A percentile compares a stretch with the other conserved stretches of the same genome.
These are phyloP conservation scores for Pseudochaenichthys georgianus DNA, from an alignment of 2,797 vertebrate genomes.

Conservation along the genomic window DNA sequence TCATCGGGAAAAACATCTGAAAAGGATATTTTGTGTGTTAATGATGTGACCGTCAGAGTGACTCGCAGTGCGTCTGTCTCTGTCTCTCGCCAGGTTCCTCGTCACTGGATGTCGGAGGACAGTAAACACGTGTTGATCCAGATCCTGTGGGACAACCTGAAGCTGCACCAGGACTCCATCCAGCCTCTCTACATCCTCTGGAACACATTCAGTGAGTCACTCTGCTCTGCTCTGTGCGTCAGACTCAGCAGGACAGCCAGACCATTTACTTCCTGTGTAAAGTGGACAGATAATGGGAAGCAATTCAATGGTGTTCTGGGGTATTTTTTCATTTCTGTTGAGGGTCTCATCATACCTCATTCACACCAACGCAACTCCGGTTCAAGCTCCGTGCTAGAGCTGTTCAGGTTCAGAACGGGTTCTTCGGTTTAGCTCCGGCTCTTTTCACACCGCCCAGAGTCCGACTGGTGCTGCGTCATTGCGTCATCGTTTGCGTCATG, in stretches of 20 bases:
- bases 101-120: constrained; percentile 94
- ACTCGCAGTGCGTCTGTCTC: not conserved
- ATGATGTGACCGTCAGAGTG: not conserved
- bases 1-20: not conserved
- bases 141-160: constrained; percentile 98
- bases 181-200: constrained; percentile 97
- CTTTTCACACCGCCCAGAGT: too few species aligned
- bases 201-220: constrained; percentile 92
- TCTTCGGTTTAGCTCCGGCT: too few species aligned
- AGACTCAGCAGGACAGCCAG: not conserved
- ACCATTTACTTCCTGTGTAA: not conserved
- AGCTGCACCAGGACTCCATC: constrained; percentile 94
- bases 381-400: too few species aligned
- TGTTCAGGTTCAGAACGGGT: too few species aligned
- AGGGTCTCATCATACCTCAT: too few species aligned
- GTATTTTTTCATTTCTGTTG: too few species aligned
- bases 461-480: too few species aligned
- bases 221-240: not conserved
- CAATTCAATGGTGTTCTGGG: too few species aligned
- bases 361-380: too few species aligned
- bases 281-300: too few species aligned
- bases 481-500: too few species aligned
- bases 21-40: not conserved
- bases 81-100: constrained; percentile 84
- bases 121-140: constrained; percentile 98